Evolutionary conservation across 2,797 vertebrate species (phyloP).

Genomic region (Mus caroli): DNA sequence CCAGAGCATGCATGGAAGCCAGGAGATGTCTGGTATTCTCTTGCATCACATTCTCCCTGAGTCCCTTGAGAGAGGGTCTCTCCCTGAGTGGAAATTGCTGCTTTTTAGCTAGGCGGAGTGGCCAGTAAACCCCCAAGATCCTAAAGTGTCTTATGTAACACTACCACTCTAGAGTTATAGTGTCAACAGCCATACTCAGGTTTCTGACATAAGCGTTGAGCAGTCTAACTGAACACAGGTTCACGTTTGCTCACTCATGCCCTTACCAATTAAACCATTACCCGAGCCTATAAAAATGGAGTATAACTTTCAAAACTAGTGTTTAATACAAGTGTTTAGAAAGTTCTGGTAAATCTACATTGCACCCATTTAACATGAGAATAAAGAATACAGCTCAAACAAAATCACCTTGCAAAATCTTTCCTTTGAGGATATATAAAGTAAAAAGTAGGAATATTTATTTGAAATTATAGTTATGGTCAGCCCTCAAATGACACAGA

Average conservation of each 20-base stretch:
- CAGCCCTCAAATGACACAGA: background rate
- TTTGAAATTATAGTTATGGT: constrained; percentile 11
- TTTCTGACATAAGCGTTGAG: background rate
- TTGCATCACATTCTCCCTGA: background rate
- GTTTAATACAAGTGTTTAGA: background rate
- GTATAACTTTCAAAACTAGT: background rate
- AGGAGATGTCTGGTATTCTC: background rate
- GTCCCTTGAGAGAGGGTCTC: background rate
- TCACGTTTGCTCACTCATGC: background rate
- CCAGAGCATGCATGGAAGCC: background rate
- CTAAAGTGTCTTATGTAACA: background rate
- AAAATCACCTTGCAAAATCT: background rate
- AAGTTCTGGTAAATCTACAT: background rate
- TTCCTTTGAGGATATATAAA: background rate
- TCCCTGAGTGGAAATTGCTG: background rate
- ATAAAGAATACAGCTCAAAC: constrained; percentile 28
- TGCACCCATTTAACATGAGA: background rate
- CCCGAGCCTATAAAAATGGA: background rate
- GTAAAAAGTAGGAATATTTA: background rate
- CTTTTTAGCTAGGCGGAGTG: background rate
- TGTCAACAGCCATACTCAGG: background rate
- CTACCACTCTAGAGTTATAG: background rate
- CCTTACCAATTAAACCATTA: background rate
- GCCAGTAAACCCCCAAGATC: background rate
- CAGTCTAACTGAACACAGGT: background rate